phyloP scores from a whole-genome alignment of 2,888 invertebrate genomes.

The Leptinotarsa tumamoca region DNA sequence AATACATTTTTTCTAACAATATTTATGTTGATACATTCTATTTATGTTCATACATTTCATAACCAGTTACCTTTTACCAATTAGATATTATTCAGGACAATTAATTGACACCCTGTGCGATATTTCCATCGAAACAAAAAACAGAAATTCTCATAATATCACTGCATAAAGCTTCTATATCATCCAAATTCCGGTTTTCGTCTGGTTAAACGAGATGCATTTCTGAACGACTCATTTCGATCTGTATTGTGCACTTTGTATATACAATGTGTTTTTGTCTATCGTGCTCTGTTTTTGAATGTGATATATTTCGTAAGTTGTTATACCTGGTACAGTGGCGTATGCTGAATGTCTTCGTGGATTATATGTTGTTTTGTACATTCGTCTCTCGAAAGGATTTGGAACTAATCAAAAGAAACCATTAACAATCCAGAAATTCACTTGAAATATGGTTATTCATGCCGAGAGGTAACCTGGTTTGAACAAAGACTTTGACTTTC shows the following conservation, averaged over 20 bases:
- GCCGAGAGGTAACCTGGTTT: background rate
- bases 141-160: no score
- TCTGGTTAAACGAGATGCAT: background rate
- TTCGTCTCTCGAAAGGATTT: constrained; percentile 67
- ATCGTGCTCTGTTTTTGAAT: constrained; percentile 29
- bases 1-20: no score
- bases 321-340: constrained; percentile 65
- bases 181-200: no score
- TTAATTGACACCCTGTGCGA: no score
- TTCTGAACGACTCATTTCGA: constrained; percentile 11
- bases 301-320: constrained; percentile 22
- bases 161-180: no score
- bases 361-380: constrained; percentile 65
- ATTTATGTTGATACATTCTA: no score
- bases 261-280: constrained; percentile 34
- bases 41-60: no score
- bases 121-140: no score
- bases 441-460: constrained; percentile 1
- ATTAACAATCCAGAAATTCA: constrained; percentile 48
- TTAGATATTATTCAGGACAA: no score
- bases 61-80: no score
- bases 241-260: constrained; percentile 26
- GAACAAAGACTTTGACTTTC: background rate
- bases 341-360: constrained; percentile 67
- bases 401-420: constrained; percentile 64